Percentiles rank a stretch among this genome's conserved stretches.
Conservation (phyloP, 23 tunicate genomes). For the Diplosoma virens region DNA sequence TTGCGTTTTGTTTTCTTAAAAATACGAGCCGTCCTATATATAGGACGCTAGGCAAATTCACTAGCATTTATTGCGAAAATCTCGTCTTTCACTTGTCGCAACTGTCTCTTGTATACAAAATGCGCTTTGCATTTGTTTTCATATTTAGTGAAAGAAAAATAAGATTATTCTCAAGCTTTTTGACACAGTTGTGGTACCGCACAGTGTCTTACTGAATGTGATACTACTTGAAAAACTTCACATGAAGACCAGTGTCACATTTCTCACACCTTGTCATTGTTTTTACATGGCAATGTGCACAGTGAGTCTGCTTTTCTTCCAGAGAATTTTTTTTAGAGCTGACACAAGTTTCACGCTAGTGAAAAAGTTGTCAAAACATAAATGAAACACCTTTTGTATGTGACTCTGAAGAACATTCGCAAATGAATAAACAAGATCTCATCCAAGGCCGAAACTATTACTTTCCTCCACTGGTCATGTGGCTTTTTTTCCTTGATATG, state of each 20-base stretch:
- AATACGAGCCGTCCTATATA: no score
- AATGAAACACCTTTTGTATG: background rate
- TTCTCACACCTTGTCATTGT: conserved; percentile 18
- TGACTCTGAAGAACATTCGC: background rate
- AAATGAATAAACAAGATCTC: background rate
- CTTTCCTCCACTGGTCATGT: background rate
- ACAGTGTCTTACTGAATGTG: background rate
- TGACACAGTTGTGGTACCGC: no score
- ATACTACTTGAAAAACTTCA: conserved; percentile 10
- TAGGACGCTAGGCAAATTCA: no score
- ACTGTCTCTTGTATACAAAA: no score
- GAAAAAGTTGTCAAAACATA: conserved; percentile 15
- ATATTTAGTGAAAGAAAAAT: no score
- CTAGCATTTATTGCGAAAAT: no score
- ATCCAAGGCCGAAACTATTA: background rate
- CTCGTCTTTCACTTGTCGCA: no score
- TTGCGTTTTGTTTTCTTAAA: no score
- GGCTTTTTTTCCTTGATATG: conserved; percentile 3
- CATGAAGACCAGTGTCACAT: conserved; percentile 14
- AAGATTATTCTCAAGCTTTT: no score
- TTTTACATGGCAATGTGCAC: conserved; percentile 24
- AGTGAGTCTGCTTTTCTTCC: conserved; percentile 18
- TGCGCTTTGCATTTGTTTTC: no score
- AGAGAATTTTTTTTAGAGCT: background rate
- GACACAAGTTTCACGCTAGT: conserved; percentile 6